phyloP scores from a whole-genome alignment of 2,797 vertebrate genomes.

The Eulemur coronatus region DNA sequence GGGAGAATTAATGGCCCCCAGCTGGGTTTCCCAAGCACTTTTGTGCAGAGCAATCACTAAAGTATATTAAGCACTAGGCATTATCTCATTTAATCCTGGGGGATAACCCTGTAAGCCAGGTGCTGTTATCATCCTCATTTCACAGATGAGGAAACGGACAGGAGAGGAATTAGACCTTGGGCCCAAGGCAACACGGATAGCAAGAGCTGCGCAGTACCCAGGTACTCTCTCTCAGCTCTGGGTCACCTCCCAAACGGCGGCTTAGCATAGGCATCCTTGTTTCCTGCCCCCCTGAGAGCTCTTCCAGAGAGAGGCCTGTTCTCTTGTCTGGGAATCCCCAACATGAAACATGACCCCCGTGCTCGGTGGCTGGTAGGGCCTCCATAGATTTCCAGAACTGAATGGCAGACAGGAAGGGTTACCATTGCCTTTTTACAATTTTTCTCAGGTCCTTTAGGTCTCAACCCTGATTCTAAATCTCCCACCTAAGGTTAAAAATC shows the following conservation, averaged over 20 bases:
- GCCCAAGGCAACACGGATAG: background rate
- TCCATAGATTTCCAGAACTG: background rate
- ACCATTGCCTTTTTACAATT: background rate
- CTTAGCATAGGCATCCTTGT: fast-evolving
- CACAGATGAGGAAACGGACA: background rate
- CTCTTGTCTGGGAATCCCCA: background rate
- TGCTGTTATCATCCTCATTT: background rate
- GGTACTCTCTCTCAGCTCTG: background rate
- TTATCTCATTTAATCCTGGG: background rate
- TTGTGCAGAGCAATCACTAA: background rate
- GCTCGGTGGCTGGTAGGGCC: background rate
- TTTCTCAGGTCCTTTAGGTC: background rate
- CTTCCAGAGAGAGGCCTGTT: background rate
- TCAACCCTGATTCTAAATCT: background rate
- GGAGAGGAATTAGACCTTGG: no score
- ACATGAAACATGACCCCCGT: background rate
- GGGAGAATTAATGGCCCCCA: background rate
- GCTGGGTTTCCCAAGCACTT: background rate
- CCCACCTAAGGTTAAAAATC: background rate
- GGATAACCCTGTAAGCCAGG: background rate
- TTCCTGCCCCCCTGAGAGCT: background rate
- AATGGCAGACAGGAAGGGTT: background rate
- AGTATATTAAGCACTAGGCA: background rate
- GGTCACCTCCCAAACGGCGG: background rate
- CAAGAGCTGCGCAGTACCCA: background rate